These are phyloP conservation scores for Hassar affinis DNA, from an alignment of 2,113 vertebrate species.

Conservation along the genomic window DNA sequence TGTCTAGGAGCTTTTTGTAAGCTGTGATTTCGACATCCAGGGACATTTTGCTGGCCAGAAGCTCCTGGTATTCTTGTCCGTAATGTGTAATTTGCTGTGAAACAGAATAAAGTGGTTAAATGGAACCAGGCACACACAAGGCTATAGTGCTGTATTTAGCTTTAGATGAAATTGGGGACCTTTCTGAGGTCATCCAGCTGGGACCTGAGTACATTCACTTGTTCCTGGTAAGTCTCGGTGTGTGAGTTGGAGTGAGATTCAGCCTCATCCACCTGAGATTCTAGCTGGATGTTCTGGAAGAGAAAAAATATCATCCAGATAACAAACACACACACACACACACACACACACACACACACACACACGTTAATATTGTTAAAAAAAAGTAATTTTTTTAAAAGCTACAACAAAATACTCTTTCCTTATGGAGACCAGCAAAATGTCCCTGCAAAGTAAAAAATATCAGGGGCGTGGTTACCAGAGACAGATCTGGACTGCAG, in stretches of 20 bases:
- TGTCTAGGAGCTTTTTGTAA: slow-evolving; percentile 59
- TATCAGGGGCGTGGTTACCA: too few species aligned
- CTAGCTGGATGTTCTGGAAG: slow-evolving; percentile 60
- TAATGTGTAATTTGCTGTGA: slow-evolving; percentile 72
- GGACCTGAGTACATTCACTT: slow-evolving; percentile 51
- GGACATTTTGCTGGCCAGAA: slow-evolving; percentile 65
- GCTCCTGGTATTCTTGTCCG: slow-evolving; percentile 65
- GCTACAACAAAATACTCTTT: too few species aligned
- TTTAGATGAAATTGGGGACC: slow-evolving; percentile 14
- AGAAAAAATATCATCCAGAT: not conserved
- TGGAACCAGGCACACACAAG: not conserved
- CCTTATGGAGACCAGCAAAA: too few species aligned
- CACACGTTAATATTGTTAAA: too few species aligned
- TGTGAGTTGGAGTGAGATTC: slow-evolving; percentile 58
- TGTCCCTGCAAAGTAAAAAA: too few species aligned
- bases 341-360: not conserved
- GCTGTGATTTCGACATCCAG: slow-evolving; percentile 63
- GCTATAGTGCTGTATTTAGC: not conserved
- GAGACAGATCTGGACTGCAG: too few species aligned
- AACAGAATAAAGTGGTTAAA: not conserved
- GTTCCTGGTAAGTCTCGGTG: slow-evolving; percentile 64
- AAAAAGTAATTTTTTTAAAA: too few species aligned
- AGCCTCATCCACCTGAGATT: slow-evolving; percentile 56
- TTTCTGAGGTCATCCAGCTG: slow-evolving; percentile 70
- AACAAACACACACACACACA: not conserved